Evolutionary conservation across 1,140 invertebrate species (phyloP).

Genomic region (Varroa destructor): DNA sequence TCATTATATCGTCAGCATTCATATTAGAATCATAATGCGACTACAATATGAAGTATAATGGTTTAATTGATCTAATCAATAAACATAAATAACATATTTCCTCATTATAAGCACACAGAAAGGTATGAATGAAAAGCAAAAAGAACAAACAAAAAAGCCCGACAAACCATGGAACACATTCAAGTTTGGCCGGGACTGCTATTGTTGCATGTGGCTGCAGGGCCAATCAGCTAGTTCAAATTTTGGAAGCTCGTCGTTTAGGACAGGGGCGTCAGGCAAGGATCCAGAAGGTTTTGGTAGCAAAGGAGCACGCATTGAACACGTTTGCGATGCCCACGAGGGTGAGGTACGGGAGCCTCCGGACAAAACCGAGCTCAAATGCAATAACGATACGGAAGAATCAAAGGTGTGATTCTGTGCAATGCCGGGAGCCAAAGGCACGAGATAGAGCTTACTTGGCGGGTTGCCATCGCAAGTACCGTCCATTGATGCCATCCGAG

Average conservation of each 20-base stretch:
- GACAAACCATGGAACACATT: constrained; percentile 21
- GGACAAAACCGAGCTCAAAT: neutral
- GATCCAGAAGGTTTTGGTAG: constrained; percentile 3
- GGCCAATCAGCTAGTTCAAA: too few species aligned
- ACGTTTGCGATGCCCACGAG: neutral
- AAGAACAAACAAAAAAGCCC: neutral
- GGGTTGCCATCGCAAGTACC: constrained; percentile 14
- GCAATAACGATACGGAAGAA: too few species aligned
- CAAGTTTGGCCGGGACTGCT: neutral
- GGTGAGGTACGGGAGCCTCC: neutral
- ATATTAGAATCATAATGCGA: too few species aligned
- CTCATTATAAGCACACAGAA: too few species aligned
- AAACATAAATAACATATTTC: too few species aligned
- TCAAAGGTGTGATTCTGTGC: too few species aligned
- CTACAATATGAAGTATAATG: too few species aligned
- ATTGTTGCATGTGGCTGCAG: too few species aligned
- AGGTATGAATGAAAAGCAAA: neutral
- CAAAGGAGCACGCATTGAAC: constrained; percentile 16
- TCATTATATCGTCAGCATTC: too few species aligned
- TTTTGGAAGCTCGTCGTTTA: neutral
- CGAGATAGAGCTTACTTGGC: constrained; percentile 24
- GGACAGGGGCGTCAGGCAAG: neutral
- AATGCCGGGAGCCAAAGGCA: constrained; percentile 4
- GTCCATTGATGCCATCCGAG: constrained; percentile 25
- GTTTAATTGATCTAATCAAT: too few species aligned